phyloP scores from a whole-genome alignment of 2,113 vertebrate species.

The chimpanzee (Pan troglodytes) region NHGRI_mPanTro3-v2.1_pri NC_072411.2:68248001-68248500 shows the following conservation, averaged over 20 bases:
- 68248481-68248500: not conserved
- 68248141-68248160: not conserved
- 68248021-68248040: not conserved
- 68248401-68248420: not conserved
- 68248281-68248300: not conserved
- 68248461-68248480: not conserved
- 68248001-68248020: not conserved
- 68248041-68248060: not conserved
- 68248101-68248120: not conserved
- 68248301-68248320: not conserved
- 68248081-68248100: not conserved
- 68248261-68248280: not conserved
- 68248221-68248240: not conserved
- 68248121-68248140: not conserved
- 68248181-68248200: not conserved
- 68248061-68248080: not conserved
- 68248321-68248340: not conserved
- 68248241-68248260: not conserved
- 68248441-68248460: not conserved
- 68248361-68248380: not conserved
- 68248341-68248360: not conserved
- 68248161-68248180: not conserved
- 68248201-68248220: not conserved
- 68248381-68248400: accelerated
- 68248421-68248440: not conserved